These are phyloP conservation scores for Stigmatopora nigra DNA, from an alignment of 2,113 vertebrate genomes.

Conservation along the genomic window DNA sequence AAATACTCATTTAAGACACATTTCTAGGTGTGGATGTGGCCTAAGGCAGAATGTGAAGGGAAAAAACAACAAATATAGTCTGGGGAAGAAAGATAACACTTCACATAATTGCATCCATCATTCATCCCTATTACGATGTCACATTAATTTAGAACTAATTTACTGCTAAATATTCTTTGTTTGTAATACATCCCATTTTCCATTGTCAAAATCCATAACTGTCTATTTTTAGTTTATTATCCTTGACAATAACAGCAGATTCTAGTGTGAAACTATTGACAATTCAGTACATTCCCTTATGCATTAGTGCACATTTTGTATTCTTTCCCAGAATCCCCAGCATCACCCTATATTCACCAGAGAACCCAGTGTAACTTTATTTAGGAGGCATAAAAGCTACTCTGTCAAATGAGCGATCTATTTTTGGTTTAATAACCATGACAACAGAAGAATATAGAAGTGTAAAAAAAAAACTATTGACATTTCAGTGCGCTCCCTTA, in stretches of 20 bases:
- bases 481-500: neutral
- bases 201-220: slow-evolving; percentile 14
- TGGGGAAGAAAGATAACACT: slow-evolving; percentile 17
- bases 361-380: slow-evolving; percentile 31
- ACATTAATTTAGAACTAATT: slow-evolving; percentile 34
- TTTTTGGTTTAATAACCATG: slow-evolving; percentile 16
- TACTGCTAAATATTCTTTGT: slow-evolving; percentile 24
- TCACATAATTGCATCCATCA: slow-evolving; percentile 26
- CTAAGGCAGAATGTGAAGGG: too few relatives aligned
- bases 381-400: slow-evolving; percentile 17
- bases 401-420: neutral
- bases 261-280: neutral
- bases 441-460: neutral
- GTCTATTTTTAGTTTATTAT: slow-evolving; percentile 14
- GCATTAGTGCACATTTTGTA: neutral
- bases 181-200: slow-evolving; percentile 28
- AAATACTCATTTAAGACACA: too few relatives aligned
- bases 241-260: slow-evolving; percentile 4
- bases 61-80: too few relatives aligned
- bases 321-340: neutral
- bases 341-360: slow-evolving; percentile 11
- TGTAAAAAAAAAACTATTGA: neutral
- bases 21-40: too few relatives aligned
- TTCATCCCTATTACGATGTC: slow-evolving; percentile 8
- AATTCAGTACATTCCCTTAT: neutral